Conservation (phyloP, 2,888 invertebrate genomes). For the Himalopsyche japonica region DNA sequence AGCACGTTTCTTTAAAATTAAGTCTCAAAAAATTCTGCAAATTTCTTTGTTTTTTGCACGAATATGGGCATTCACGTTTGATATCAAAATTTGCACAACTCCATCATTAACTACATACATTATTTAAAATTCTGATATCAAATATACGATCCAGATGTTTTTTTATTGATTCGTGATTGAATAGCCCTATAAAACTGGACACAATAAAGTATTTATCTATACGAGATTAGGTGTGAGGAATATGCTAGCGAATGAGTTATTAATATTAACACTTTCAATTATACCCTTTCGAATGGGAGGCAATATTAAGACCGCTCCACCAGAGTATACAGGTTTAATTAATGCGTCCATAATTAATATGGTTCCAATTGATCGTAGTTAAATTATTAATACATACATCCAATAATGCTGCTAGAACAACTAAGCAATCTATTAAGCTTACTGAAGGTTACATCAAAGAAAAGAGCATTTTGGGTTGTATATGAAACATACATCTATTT, state of each 20-base stretch:
- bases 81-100: too few species aligned
- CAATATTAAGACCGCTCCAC: background rate
- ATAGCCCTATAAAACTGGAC: background rate
- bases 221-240: background rate
- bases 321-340: background rate
- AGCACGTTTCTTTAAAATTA: too few species aligned
- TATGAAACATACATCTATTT: too few species aligned
- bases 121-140: too few species aligned
- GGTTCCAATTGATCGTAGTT: background rate
- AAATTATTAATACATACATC: background rate
- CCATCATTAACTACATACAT: too few species aligned
- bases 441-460: background rate
- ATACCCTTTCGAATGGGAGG: background rate
- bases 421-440: background rate
- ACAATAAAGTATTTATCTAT: background rate
- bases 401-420: background rate
- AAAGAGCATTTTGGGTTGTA: too few species aligned
- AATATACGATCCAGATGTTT: too few species aligned
- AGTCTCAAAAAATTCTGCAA: too few species aligned
- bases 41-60: too few species aligned
- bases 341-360: background rate
- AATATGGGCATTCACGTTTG: too few species aligned
- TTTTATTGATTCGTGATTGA: background rate
- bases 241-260: background rate
- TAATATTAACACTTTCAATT: slow-evolving; percentile 1